Conservation (phyloP, 2,888 invertebrate species). For the Quadriops clusia region DNA sequence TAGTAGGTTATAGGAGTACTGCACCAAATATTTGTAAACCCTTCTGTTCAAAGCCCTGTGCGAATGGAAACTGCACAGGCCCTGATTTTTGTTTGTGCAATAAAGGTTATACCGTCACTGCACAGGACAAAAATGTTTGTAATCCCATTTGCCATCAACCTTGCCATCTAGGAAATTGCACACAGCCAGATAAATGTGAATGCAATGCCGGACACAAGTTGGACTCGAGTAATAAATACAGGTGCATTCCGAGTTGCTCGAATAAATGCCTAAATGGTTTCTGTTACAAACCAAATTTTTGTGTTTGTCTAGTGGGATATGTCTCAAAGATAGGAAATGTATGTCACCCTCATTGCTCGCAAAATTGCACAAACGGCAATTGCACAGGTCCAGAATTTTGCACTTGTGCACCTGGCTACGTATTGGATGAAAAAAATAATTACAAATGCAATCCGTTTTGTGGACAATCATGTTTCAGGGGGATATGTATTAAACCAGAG, state of each 20-base stretch:
- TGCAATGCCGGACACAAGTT: slow-evolving; percentile 18
- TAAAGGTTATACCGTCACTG: slow-evolving; percentile 1
- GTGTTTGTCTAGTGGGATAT: too few relatives aligned
- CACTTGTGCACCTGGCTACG: slow-evolving; percentile 12
- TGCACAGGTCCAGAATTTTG: slow-evolving; percentile 41
- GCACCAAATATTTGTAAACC: too few relatives aligned
- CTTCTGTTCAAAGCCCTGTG: slow-evolving; percentile 4
- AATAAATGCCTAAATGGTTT: slow-evolving; percentile 16
- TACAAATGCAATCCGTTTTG: slow-evolving; percentile 8
- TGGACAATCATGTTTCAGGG: slow-evolving; percentile 4
- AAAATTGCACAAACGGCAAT: slow-evolving; percentile 36
- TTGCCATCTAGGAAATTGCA: slow-evolving; percentile 34
- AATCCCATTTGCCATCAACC: slow-evolving; percentile 20
- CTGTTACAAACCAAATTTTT: too few relatives aligned
- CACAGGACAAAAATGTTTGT: slow-evolving; percentile 6
- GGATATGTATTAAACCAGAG: slow-evolving; percentile 2
- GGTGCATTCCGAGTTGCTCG: slow-evolving; percentile 17
- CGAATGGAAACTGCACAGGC: slow-evolving; percentile 21
- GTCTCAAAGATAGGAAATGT: slow-evolving; percentile 7
- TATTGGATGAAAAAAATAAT: slow-evolving; percentile 13
- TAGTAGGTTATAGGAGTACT: slow-evolving; percentile 22
- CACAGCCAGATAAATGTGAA: slow-evolving; percentile 23
- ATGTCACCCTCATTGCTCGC: slow-evolving; percentile 37
- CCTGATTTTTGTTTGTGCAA: slow-evolving; percentile 32
- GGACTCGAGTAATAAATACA: slow-evolving; percentile 16